phyloP scores from a whole-genome alignment of 2,888 invertebrate species.

The Disparrhopalites patrizii region DNA sequence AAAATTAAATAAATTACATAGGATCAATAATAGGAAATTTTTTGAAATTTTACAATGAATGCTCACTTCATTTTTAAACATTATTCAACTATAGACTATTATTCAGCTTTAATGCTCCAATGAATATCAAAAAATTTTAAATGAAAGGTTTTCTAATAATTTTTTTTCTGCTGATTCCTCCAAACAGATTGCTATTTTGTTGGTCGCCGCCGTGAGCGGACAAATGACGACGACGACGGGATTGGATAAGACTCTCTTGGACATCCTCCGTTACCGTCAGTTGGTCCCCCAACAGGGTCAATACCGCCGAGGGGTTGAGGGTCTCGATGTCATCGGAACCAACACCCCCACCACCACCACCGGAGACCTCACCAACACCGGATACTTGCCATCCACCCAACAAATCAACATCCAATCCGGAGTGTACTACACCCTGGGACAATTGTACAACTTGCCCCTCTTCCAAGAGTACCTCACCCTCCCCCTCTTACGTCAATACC shows the following conservation, averaged over 20 bases:
- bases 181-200: constrained; percentile 22
- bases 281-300: neutral
- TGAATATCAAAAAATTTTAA: neutral
- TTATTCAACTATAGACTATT: neutral
- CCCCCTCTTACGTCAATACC: constrained; percentile 27
- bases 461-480: constrained; percentile 25
- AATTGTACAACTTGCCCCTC: constrained; percentile 15
- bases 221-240: constrained; percentile 1
- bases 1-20: too few relatives aligned
- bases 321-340: neutral
- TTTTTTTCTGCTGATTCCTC: too few relatives aligned
- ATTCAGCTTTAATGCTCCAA: neutral
- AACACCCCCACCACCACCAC: neutral
- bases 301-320: neutral
- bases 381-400: constrained; percentile 2
- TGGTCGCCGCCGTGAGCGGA: constrained; percentile 26
- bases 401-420: constrained; percentile 16
- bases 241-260: constrained; percentile 4
- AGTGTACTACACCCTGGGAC: constrained; percentile 20
- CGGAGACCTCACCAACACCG: neutral
- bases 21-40: neutral
- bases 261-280: constrained; percentile 2
- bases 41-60: neutral
- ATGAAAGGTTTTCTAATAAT: neutral
- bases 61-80: neutral